These are phyloP conservation scores for Ariopsis seemanni DNA, from an alignment of 2,113 vertebrate genomes.

Conservation along the genomic window DNA sequence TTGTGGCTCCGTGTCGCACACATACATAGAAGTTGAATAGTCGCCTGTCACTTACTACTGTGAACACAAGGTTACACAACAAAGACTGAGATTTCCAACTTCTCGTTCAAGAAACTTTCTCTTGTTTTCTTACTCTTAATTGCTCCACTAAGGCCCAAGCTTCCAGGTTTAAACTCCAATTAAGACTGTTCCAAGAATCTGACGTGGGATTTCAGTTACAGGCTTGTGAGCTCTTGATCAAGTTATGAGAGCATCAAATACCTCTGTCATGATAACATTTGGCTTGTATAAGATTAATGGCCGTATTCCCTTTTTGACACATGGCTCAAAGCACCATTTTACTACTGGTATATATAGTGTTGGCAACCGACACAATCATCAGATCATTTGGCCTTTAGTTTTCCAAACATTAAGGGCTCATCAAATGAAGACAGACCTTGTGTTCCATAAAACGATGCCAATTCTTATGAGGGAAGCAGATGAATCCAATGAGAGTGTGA, in stretches of 20 bases:
- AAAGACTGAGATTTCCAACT: neutral
- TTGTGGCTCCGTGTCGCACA: neutral
- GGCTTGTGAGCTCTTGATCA: constrained; percentile 28
- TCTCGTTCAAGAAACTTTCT: neutral
- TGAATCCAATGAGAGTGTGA: neutral
- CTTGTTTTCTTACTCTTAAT: neutral
- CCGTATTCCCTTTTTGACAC: constrained; percentile 35
- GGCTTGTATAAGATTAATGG: constrained; percentile 43
- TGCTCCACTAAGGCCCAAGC: neutral
- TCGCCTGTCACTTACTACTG: neutral
- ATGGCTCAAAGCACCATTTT: constrained; percentile 26
- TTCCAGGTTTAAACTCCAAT: constrained; percentile 13
- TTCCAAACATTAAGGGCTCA: constrained; percentile 15
- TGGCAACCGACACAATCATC: constrained; percentile 4
- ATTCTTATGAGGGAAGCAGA: neutral
- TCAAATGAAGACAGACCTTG: neutral
- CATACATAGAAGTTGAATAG: neutral
- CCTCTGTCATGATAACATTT: constrained; percentile 8
- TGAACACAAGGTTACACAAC: neutral
- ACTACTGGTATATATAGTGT: constrained; percentile 12
- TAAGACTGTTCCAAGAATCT: constrained; percentile 16
- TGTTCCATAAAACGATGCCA: neutral
- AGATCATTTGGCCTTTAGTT: neutral
- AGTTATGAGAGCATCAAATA: constrained; percentile 29
- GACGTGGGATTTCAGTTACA: constrained; percentile 28